Conservation (phyloP, 2,888 invertebrate species). For the Cephus sareptanus region DNA sequence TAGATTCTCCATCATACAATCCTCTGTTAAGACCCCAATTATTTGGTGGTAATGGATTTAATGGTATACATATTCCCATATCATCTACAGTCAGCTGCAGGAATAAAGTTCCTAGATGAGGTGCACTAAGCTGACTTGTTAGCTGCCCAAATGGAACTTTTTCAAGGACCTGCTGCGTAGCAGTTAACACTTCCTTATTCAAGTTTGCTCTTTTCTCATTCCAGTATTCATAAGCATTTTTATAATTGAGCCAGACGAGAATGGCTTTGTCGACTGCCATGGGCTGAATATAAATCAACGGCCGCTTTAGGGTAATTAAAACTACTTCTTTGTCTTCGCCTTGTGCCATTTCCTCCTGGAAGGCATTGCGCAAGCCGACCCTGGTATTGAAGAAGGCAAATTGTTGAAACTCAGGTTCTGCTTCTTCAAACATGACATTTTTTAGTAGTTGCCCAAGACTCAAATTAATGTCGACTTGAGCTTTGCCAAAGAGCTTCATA, state of each 20-base stretch:
- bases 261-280: conserved; percentile 98
- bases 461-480: conserved; percentile 92
- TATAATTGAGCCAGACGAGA: conserved; percentile 98
- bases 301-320: conserved; percentile 90
- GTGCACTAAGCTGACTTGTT: conserved; percentile 80
- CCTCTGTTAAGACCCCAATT: conserved; percentile 74
- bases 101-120: conserved; percentile 89
- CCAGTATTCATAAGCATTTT: conserved; percentile 99
- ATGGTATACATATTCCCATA: conserved; percentile 94
- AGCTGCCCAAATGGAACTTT: conserved; percentile 84
- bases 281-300: conserved; percentile 95
- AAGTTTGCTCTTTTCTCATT: conserved; percentile 93
- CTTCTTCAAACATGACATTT: conserved; percentile 96
- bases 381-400: conserved; percentile 98
- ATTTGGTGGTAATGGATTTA: conserved; percentile 82
- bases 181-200: conserved; percentile 86
- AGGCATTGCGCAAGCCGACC: conserved; percentile 84
- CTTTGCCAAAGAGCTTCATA: conserved; percentile 80
- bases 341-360: conserved; percentile 91
- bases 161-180: conserved; percentile 80
- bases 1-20: conserved; percentile 80
- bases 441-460: conserved; percentile 94
- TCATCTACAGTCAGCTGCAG: conserved; percentile 95
- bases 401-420: conserved; percentile 96
- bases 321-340: conserved; percentile 87